Base-by-base conservation (phyloP, 2,797 vertebrate species). In the Meriones psammophilus region DNA sequence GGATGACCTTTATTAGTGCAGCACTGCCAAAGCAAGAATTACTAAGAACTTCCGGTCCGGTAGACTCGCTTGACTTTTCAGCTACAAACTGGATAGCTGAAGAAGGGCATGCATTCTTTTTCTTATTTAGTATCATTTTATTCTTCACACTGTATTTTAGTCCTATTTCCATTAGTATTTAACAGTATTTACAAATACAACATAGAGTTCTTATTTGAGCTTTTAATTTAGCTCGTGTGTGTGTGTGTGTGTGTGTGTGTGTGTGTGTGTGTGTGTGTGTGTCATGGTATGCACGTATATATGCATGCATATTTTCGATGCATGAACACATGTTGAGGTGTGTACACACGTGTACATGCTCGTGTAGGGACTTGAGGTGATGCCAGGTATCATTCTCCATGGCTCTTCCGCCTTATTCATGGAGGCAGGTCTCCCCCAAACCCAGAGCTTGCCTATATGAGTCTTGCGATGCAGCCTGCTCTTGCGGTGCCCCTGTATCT, bases 161-260 rank as follows among this genome's bases (percentile, higher is more conserved):
- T 88, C 88, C 24, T 91, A 62, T 89, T 92, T 94, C 66, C n/a
- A 95, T 92, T 85, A 81, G n/a, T 9, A 62, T 89, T 30, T 42
- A 81, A 58, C 68, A 92, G 36, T 22, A 42, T 87, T 50, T 50
- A 50, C 92, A 96, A 96, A 74, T 78, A 89, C 71, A 80, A 24
- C 54, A 68, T 92, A 92, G 24, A 62, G 28, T 81, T 94, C 10
- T 94, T 89, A 86, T 50, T 91, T 58, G 14, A 17, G 46, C 30
- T 88, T 88, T 81, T 92, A 58, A 30, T 68, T 85, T 64, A 14
- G 50, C 42, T 68, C 50, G n/a, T 4, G 28, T 42, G 28, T 20
- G 2, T 20, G 79, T 80, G 6, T 42, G 5, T 33, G 5, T 33
- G 78, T 12, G 5, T 58, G 22, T 12, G 10, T 22, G 28, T 12